These are phyloP conservation scores for Pocota personata DNA, from an alignment of 2,888 invertebrate species.

Conservation along the genomic window DNA sequence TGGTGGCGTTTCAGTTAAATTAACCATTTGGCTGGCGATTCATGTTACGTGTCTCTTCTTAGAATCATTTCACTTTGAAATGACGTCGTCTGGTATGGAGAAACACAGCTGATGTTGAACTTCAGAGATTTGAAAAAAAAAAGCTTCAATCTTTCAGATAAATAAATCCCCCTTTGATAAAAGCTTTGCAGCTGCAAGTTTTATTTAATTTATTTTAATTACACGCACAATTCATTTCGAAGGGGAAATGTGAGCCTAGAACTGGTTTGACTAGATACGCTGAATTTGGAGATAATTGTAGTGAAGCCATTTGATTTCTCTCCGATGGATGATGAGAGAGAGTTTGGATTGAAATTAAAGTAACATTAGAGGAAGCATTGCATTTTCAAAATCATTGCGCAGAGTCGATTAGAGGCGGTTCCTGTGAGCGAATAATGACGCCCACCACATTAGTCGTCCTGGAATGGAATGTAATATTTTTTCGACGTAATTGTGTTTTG, in stretches of 20 bases:
- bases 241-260: constrained; percentile 35
- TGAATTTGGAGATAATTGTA: constrained; percentile 35
- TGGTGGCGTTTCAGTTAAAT: neutral
- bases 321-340: neutral
- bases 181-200: neutral
- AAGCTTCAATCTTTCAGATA: no score
- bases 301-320: neutral
- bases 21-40: neutral
- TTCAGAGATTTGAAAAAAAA: constrained; percentile 5
- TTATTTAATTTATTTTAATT: neutral
- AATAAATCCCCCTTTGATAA: neutral
- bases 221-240: constrained; percentile 29
- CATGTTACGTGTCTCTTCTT: constrained; percentile 32
- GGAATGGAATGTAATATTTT: neutral
- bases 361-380: neutral
- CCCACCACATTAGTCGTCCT: constrained; percentile 23
- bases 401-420: constrained; percentile 25
- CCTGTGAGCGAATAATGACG: neutral
- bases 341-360: neutral
- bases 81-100: constrained; percentile 22
- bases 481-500: neutral
- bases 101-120: constrained; percentile 30
- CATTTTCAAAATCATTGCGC: constrained; percentile 16
- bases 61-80: constrained; percentile 15
- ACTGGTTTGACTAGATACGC: constrained; percentile 25